Base-by-base conservation (phyloP, 2,113 vertebrate species). In the Epinephelus cyanopodus region DNA sequence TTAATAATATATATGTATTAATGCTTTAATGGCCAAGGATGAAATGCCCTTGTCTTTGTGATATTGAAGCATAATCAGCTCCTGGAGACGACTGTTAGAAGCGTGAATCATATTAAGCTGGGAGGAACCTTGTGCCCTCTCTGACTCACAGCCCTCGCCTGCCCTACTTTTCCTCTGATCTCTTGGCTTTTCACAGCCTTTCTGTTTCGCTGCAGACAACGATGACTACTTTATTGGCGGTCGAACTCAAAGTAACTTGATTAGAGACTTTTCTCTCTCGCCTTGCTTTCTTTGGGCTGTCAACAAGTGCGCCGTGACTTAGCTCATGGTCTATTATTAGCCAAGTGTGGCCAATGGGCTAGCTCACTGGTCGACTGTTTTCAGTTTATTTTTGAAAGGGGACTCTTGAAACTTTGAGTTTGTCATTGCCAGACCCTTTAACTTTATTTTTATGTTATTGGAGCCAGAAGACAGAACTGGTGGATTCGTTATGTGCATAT, bases 181-280 rank as follows among this genome's bases (percentile, higher is more conserved):
- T 82, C 58, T 72, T 29, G 70, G 69, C 63, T 80, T 86, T 88
- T 90, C 66, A 10, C 77, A 72, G 83, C 72, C 45, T 76, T 27
- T 77, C 54, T 54, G 65, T 67, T 88, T 69, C 74, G 57, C 71
- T 6, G 15, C 56, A 81, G 70, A 53, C 73, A 21, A 74, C 76
- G 88, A 89, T 82, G 83, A 91, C 82, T 83, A 73, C 61, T 87
- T 85, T 87, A 86, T 83, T 80, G 87, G 70, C 63, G 68, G 74
- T 88, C 68, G 84, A 75, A 81, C 61, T 82, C 76, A 64, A 76
- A 71, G 50, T 87, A 88, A 88, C 77, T 92, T 90, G 87, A 90
- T 90, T 89, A 89, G 78, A 86, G 76, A 73, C 67, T 78, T 81
- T 82, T 72, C 56, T 69, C 53, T 57, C 70, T 83, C 7, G 19